Evolutionary conservation across 2,888 invertebrate species (phyloP).

Genomic region (Dyspetes luteomarginatus): DNA sequence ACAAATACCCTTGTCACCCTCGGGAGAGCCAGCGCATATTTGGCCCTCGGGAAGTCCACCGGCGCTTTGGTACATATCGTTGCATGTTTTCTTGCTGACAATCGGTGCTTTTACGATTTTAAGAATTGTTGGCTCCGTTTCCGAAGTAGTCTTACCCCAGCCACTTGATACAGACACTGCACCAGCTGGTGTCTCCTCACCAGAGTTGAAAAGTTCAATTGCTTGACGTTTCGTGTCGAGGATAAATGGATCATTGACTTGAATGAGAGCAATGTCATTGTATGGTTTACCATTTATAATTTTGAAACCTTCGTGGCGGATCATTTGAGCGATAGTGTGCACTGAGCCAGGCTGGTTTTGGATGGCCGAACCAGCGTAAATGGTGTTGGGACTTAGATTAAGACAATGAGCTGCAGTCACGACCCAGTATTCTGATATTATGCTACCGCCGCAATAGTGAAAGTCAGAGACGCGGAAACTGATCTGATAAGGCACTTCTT

Average conservation of each 20-base stretch:
- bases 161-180: slow-evolving; percentile 69
- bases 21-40: slow-evolving; percentile 85
- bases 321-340: slow-evolving; percentile 70
- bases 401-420: slow-evolving; percentile 86
- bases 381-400: slow-evolving; percentile 64
- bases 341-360: slow-evolving; percentile 37
- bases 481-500: slow-evolving; percentile 83
- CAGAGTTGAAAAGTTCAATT: slow-evolving; percentile 82
- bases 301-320: slow-evolving; percentile 85
- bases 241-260: slow-evolving; percentile 83
- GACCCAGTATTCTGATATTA: slow-evolving; percentile 84
- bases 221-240: slow-evolving; percentile 84
- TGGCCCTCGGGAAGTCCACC: slow-evolving; percentile 77
- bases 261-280: slow-evolving; percentile 85
- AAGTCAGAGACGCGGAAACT: slow-evolving; percentile 66
- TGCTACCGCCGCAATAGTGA: slow-evolving; percentile 86
- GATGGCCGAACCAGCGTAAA: slow-evolving; percentile 83
- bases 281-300: slow-evolving; percentile 77
- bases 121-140: slow-evolving; percentile 75
- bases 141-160: no score
- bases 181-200: slow-evolving; percentile 67
- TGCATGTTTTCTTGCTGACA: slow-evolving; percentile 84
- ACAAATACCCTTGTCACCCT: slow-evolving; percentile 84
- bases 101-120: slow-evolving; percentile 85
- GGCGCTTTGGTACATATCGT: slow-evolving; percentile 81